Base-by-base conservation (phyloP, 2,113 vertebrate species). In the Progne subis region DNA sequence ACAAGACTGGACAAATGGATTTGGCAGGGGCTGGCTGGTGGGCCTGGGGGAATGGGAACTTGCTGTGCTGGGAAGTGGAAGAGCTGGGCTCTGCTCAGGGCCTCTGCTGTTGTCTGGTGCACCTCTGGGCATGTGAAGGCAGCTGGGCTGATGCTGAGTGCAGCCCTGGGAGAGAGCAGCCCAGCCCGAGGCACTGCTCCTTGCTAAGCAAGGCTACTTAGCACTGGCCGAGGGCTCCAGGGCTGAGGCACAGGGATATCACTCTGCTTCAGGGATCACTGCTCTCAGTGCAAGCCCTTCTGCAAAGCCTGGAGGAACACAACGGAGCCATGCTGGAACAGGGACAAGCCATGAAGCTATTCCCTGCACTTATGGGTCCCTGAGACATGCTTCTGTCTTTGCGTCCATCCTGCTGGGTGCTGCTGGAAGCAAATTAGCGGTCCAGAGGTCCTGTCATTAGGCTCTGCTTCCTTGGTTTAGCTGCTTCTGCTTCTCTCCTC, bases 11-110 rank as follows among this genome's bases (percentile, higher is more conserved):
- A 93, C 87, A 94, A 96, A 95, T 92, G 90, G 94, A 94, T 96
- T 96, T 96, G 96, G 90, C 94, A 94, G 95, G 86, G 88, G n/a
- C 92, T 92, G 90, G 67, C 93, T 94, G 95, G 94, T 95, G 94
- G 90, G 92, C 94, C 93, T 57, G 72, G 47, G 88, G 95, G 93
- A 83, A 56, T 16, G 37, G 75, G 78, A 95, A 65, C 49, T 91
- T 41, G 53, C 64, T 91, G 64, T 82, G 72, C 72, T 60, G 49
- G 20, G 2, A 88, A 76, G 53, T 43, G 80, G 80, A 82, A 69
- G 65, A 84, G 28, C 68, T 49, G 32, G 53, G 74, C 61, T 95
- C 60, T 47, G 69, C 89, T 83, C 60, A 31, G 77, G 52, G 80
- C 29, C 34, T 70, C 56, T 0, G 1, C 31, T 5, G 1, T 17